Evolutionary conservation across 2,113 vertebrate genomes (phyloP), one percentile per base, ranked within the genome.

Genomic region (Nycticorax nycticorax): DNA sequence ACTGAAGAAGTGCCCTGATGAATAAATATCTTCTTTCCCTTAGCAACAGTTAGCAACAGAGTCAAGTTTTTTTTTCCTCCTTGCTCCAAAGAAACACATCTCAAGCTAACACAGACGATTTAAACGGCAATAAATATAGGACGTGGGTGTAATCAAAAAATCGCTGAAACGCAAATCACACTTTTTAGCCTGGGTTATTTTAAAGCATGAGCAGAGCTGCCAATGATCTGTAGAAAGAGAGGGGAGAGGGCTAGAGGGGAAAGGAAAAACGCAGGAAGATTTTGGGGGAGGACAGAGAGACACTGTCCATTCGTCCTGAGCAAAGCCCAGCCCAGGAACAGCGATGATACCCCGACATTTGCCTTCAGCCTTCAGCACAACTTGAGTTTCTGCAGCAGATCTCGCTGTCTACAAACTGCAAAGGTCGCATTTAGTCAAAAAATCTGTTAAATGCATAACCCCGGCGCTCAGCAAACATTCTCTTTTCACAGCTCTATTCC

Each of bases 121-220:
- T 98, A 97, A 98, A 97, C 30, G 43, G 96, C 97, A 98, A 97
- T 97, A 97, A 97, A 98, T 97, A 97, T 77, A 96, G 95, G 89
- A 81, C 15, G 95, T 97, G 96, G 97, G 97, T 92, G 95, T 97
- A 89, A 97, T 98, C 96, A 97, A 97, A 96, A 96, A 97, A 97
- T 96, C 35, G 59, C 97, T 32, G 66, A 92, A 91, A 97, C 17
- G 57, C 85, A 95, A 92, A 89, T 92, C 28, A 2, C 94, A 53
- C 88, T 97, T 95, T 32, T 93, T 53, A 97, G 97, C 85, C 88
- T 94, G 93, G 88, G 59, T 94, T 96, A 96, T 96, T 97, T 97
- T 92, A 97, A 96, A 96, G 95, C 96, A 83, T 2, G 17, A 96
- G 91, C 43, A 94, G 94, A 97, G 96, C 67, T 94, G 96, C 66